Conservation (phyloP, 2,113 vertebrate species). For the Bos indicus region DNA sequence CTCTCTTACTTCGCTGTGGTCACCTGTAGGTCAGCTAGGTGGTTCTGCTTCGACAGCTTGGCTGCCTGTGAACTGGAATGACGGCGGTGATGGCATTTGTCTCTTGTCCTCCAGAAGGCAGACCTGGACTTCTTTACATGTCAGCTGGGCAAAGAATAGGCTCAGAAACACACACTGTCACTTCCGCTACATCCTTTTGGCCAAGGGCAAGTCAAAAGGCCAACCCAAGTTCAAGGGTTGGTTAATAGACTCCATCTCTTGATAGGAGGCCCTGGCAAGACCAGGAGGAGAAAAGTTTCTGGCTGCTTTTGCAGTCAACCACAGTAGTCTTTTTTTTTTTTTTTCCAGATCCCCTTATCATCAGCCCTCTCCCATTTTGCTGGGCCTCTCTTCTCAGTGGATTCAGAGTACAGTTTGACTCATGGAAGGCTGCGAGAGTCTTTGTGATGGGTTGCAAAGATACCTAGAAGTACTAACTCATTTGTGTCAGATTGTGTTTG, state of each 20-base stretch:
- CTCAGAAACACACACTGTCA: neutral
- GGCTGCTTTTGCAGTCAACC: neutral
- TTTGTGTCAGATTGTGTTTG: neutral
- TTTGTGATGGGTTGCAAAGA: neutral
- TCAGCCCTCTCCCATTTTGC: neutral
- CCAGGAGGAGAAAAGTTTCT: neutral
- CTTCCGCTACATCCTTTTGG: neutral
- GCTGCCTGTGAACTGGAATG: neutral
- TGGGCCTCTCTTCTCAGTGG: neutral
- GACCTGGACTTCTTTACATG: neutral
- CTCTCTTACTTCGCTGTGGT: neutral
- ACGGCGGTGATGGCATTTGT: neutral
- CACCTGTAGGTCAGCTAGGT: neutral
- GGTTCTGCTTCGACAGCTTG: neutral
- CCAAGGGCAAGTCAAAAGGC: neutral
- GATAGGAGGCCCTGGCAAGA: neutral
- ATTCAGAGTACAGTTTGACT: neutral
- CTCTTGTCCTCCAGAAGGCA: neutral
- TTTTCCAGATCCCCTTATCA: neutral
- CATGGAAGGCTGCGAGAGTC: neutral
- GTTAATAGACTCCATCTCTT: neutral
- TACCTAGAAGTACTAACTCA: neutral
- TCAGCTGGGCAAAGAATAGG: neutral
- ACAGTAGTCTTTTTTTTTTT: neutral
- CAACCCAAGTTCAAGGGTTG: neutral